Evolutionary conservation across 92 coral and sea anemone genomes (phyloP), one percentile per base, ranked within the genome.

Genomic region (Paramuricea clavata): DNA sequence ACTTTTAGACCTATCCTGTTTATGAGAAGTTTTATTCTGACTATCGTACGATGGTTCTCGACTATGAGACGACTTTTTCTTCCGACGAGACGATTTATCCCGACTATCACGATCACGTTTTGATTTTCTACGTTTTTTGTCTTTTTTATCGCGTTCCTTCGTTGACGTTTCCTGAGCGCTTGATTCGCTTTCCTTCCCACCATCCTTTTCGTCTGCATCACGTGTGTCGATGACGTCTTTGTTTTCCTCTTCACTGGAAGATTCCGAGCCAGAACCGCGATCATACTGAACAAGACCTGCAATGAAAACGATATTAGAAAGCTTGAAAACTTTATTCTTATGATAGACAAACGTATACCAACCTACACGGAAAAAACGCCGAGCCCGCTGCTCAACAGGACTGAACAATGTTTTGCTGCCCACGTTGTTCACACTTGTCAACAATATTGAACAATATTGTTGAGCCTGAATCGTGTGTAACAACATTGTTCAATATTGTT

Each of bases 211-310:
- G 44, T 15, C 17, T 16, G 49, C 32, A 35, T 56, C 42, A 17
- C 35, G 30, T 17, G 54, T 35, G 25, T 12, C 12, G 17, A 17
- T 22, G 62, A 16, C 83, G 27, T n/a, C 82, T 25, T 90, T 90
- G 12, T 85, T 89, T 0, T 93, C 93, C 54, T 89, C 89, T 0
- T 88, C 94, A 49, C 97, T 96, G 19, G 82, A 96, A 26, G 93
- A 91, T 32, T 90, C 97, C 33, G 98, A 94, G 61, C 88, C 97
- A 59, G 97, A 89, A 28, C 98, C 98, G 6, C 68, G 68, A 60
- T 65, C 72, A 69, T 96, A 96, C 22, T 94, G 98, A 41, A 90
- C 97, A 21, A 96, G 82, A 2, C 99, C 99, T 95, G 64, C 12
- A 79, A 34, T n/a, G 16, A 56, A 70, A 72, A 81, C 16, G 21